These are phyloP conservation scores for Antrozous pallidus DNA, from an alignment of 2,797 vertebrate genomes.

Conservation along the genomic window DNA sequence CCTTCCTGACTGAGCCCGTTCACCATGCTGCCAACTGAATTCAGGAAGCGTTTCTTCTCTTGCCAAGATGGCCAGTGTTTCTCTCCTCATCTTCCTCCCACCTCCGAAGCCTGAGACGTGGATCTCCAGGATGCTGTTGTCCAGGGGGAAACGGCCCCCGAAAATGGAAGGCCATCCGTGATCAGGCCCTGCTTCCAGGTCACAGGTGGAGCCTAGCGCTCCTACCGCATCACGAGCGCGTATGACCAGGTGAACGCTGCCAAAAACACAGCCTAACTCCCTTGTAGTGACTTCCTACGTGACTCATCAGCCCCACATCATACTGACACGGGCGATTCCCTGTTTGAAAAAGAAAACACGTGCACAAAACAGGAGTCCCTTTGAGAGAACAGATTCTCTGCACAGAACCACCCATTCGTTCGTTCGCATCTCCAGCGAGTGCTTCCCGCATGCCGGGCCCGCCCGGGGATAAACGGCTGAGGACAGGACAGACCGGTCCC, in stretches of 20 bases:
- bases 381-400: slow-evolving; percentile 15
- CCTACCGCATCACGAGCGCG: background rate
- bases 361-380: background rate
- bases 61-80: slow-evolving; percentile 33
- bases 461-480: background rate
- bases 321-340: background rate
- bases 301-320: background rate
- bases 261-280: slow-evolving; percentile 11
- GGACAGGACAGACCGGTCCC: slow-evolving; percentile 3
- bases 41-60: background rate
- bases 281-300: background rate
- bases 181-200: background rate
- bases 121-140: background rate
- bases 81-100: background rate
- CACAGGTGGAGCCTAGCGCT: background rate
- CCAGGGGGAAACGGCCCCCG: background rate
- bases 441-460: background rate
- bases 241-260: background rate
- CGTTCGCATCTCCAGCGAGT: background rate
- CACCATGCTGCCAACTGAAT: background rate
- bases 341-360: background rate
- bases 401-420: background rate
- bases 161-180: background rate
- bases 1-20: background rate
- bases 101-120: background rate